Evolutionary conservation across 2,888 invertebrate species (phyloP), one percentile per base, ranked within the genome.

Genomic region (Tridacna crocea): DNA sequence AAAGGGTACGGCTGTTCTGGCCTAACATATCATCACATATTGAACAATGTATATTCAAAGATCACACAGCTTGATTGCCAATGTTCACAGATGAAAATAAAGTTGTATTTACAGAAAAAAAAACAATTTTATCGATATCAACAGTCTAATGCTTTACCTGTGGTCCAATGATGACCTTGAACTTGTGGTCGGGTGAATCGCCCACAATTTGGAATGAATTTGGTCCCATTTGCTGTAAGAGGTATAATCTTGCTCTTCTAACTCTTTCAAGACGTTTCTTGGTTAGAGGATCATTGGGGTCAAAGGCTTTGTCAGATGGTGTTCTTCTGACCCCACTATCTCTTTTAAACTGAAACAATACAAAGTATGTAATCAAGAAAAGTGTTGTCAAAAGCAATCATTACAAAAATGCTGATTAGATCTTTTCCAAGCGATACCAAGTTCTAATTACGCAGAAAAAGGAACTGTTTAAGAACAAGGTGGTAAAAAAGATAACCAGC

Each of bases 181-280:
- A 95, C 87, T 95, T 95, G 89, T 95, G 94, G 77, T 94, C 93
- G 19, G 94, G 94, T 12, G 94, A 94, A 86, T 95, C 95, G 46
- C 94, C 95, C 4, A 94, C 94, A 74, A 95, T 94, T 48, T 94
- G 92, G 88, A 95, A 95, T 27, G 95, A 94, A 90, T 95, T 94
- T 46, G 95, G 95, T 68, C 95, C 95, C 75, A 92, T 93, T 90
- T 95, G 95, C 81, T 95, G 95, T 26, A 95, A 92, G 48, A 95
- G 91, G 88, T 95, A 95, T 13, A 95, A 91, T 55, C 95, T 88
- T 17, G 94, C 94, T 76, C 93, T 90, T 79, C 93, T 91, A 6
- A 94, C 94, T 77, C 92, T 90, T 72, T 92, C 94, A 51, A 94
- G 91, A 47, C 93, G 87, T 72, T 92, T 93, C 87, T 90, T 91